Evolutionary conservation across 2,797 vertebrate species (phyloP).

Genomic region (Esox masquinongy): DNA sequence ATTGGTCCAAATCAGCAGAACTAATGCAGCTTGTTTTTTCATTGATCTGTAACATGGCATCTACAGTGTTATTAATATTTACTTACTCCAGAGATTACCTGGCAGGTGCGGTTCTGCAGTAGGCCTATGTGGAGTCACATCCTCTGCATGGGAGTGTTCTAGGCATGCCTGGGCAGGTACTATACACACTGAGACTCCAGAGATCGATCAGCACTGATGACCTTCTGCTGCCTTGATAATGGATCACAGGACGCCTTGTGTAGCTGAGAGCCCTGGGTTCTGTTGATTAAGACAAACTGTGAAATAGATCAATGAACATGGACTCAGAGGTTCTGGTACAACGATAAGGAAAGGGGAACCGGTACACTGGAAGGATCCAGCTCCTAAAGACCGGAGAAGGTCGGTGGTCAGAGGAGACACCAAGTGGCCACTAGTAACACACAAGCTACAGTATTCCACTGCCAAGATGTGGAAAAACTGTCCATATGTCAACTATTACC

Average conservation of each 20-base stretch:
- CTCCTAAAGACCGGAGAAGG: no score
- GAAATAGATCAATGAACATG: neutral
- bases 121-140: neutral
- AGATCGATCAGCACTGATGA: conserved; percentile 6
- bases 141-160: neutral
- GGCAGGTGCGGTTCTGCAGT: conserved; percentile 3
- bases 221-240: neutral
- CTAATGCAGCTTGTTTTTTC: no score
- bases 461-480: no score
- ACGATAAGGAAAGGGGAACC: neutral
- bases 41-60: no score
- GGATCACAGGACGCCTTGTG: neutral
- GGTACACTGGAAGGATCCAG: neutral
- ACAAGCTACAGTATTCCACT: no score
- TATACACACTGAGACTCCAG: neutral
- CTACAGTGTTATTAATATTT: neutral
- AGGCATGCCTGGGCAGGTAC: conserved; percentile 43
- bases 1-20: no score
- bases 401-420: no score
- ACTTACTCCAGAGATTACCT: neutral
- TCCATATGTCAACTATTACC: no score
- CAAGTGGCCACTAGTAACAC: no score
- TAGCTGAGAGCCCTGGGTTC: neutral
- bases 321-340: neutral
- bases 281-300: neutral